Evolutionary conservation across 2,888 invertebrate genomes (phyloP).

Genomic region (Volucella bombylans): DNA sequence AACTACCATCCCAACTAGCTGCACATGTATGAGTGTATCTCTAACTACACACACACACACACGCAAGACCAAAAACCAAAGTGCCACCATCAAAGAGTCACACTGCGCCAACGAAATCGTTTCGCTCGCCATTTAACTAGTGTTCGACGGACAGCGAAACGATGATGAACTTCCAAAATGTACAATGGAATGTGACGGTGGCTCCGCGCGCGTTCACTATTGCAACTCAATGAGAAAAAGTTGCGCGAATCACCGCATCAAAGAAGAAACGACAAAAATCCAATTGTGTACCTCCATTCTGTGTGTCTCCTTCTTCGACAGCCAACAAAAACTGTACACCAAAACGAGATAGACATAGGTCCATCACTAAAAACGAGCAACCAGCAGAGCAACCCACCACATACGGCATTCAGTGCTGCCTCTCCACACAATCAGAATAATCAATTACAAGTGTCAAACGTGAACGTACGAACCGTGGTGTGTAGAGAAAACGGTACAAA

Average conservation of each 20-base stretch:
- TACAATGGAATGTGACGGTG: conserved; percentile 72
- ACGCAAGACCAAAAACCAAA: background rate
- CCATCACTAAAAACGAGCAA: conserved; percentile 49
- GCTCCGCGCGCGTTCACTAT: conserved; percentile 71
- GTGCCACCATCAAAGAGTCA: conserved; percentile 37
- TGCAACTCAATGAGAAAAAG: conserved; percentile 63
- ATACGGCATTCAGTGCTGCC: conserved; percentile 51
- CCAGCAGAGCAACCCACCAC: conserved; percentile 31
- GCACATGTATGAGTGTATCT: background rate
- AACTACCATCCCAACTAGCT: conserved; percentile 26
- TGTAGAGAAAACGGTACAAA: conserved; percentile 44
- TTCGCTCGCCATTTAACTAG: conserved; percentile 69
- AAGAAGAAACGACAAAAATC: conserved; percentile 26
- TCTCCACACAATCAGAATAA: conserved; percentile 67
- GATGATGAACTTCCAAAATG: conserved; percentile 74
- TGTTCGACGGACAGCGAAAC: conserved; percentile 73
- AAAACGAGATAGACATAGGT: conserved; percentile 37
- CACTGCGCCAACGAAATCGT: conserved; percentile 61
- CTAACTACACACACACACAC: conserved; percentile 26
- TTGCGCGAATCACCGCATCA: conserved; percentile 34
- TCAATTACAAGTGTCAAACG: conserved; percentile 74
- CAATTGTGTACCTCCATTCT: background rate
- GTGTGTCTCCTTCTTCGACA: conserved; percentile 17
- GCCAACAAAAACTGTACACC: conserved; percentile 30
- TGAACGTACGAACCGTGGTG: conserved; percentile 67